Evolutionary conservation across 2,113 vertebrate genomes (phyloP).

Genomic region (Dicerorhinus sumatrensis): DNA sequence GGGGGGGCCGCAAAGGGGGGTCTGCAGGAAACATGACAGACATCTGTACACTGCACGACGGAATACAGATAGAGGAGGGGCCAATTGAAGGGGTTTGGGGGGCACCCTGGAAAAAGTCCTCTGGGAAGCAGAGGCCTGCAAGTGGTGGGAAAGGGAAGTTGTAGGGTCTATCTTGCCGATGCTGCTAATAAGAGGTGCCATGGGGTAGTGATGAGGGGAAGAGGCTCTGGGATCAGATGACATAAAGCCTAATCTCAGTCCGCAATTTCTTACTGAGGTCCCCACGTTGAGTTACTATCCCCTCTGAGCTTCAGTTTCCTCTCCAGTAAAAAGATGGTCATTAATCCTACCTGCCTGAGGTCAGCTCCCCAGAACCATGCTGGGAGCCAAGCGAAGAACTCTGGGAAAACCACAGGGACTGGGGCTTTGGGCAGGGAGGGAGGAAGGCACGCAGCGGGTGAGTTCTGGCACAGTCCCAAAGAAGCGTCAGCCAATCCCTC

Average conservation of each 20-base stretch:
- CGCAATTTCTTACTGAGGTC: not conserved
- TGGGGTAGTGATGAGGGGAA: not conserved
- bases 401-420: too few species aligned
- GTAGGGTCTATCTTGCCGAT: too few species aligned
- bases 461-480: not conserved
- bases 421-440: not conserved
- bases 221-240: not conserved
- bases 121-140: not conserved
- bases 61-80: not conserved
- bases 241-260: not conserved
- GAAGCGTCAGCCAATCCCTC: not conserved
- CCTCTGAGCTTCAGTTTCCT: not conserved
- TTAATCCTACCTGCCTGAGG: not conserved
- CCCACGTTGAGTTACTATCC: not conserved
- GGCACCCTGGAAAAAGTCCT: not conserved
- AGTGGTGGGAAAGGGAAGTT: not conserved
- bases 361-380: not conserved
- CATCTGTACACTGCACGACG: not conserved
- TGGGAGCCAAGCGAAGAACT: not conserved
- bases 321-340: not conserved
- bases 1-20: not conserved
- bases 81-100: not conserved
- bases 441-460: not conserved
- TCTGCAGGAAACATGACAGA: not conserved
- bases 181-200: not conserved